A percentile compares a stretch with the other conserved stretches of the same genome.
phyloP scores from a whole-genome alignment of 2,113 vertebrate genomes.

The Potamarius usumacintae region DNA sequence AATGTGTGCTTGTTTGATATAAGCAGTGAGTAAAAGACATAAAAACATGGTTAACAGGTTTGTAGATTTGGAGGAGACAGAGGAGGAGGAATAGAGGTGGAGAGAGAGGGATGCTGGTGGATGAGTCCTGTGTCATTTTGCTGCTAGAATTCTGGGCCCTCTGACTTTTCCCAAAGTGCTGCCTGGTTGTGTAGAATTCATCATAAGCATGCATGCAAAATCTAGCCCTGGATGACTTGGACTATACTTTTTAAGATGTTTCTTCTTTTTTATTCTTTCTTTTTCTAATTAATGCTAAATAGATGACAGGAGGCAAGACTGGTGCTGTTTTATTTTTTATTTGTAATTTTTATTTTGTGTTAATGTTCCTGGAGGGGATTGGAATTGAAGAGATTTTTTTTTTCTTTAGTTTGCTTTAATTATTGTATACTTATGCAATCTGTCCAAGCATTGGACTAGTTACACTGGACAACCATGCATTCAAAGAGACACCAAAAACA shows the following conservation, averaged over 20 bases:
- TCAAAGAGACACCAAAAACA: conserved; percentile 48
- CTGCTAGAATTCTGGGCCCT: conserved; percentile 83
- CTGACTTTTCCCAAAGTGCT: conserved; percentile 73
- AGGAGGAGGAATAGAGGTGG: conserved; percentile 59
- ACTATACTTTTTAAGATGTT: conserved; percentile 33
- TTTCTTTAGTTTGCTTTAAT: conserved; percentile 29
- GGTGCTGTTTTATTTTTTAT: conserved; percentile 33
- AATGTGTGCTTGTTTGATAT: conserved; percentile 31
- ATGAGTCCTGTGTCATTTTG: conserved; percentile 78
- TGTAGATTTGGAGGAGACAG: conserved; percentile 23
- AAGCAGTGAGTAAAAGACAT: conserved; percentile 24
- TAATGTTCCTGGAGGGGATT: conserved; percentile 24
- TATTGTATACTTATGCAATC: conserved; percentile 54
- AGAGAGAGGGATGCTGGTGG: conserved; percentile 81
- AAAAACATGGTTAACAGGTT: conserved; percentile 10
- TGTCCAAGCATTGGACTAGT: conserved; percentile 46
- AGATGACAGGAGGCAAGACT: conserved; percentile 43
- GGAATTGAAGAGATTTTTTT: conserved; percentile 18
- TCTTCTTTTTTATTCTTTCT: conserved; percentile 5
- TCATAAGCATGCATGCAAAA: conserved; percentile 91
- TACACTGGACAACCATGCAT: conserved; percentile 32
- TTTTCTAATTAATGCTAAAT: conserved; percentile 60
- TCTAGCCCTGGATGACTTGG: conserved; percentile 49
- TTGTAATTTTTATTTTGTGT: conserved; percentile 53
- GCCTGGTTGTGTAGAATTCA: conserved; percentile 88